Conservation (phyloP, 2,888 invertebrate genomes). For the Stegophylla sp. region DNA sequence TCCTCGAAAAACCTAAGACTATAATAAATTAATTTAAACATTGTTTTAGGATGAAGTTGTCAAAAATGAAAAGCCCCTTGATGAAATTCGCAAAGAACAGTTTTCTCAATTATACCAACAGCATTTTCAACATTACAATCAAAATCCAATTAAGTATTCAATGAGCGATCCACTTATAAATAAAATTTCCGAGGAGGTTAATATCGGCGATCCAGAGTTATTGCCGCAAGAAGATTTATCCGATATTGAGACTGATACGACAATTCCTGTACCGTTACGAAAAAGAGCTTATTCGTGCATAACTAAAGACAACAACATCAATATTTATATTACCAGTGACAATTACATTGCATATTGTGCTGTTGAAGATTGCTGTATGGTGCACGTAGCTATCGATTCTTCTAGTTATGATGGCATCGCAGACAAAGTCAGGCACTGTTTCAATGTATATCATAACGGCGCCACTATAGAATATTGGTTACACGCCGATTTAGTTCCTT, state of each 20-base stretch:
- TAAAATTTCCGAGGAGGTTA: not conserved
- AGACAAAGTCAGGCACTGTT: slow-evolving; percentile 42
- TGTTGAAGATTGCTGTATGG: slow-evolving; percentile 49
- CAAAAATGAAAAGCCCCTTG: not conserved
- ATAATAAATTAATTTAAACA: not conserved
- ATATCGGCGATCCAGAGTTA: not conserved
- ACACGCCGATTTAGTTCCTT: slow-evolving; percentile 46
- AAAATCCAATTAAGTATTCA: slow-evolving; percentile 49
- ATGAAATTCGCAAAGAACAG: not conserved
- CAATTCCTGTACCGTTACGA: slow-evolving; percentile 19
- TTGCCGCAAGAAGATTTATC: not conserved
- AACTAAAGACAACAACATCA: slow-evolving; percentile 12
- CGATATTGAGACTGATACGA: not conserved
- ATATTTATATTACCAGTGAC: slow-evolving; percentile 48
- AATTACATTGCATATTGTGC: slow-evolving; percentile 53
- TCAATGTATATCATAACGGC: slow-evolving; percentile 30
- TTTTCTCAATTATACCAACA: slow-evolving; percentile 41
- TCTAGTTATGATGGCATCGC: not conserved
- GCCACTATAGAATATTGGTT: slow-evolving; percentile 39
- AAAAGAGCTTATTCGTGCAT: slow-evolving; percentile 12
- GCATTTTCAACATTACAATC: slow-evolving; percentile 44
- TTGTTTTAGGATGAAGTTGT: slow-evolving; percentile 23
- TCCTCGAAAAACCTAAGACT: not conserved
- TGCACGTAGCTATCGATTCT: slow-evolving; percentile 28
- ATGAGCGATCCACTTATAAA: slow-evolving; percentile 7